A percentile compares a stretch with the other conserved stretches of the same genome.
These are phyloP conservation scores for Caenorhabditis remanei DNA, from an alignment of 1,140 invertebrate genomes.

Conservation along the genomic window DNA sequence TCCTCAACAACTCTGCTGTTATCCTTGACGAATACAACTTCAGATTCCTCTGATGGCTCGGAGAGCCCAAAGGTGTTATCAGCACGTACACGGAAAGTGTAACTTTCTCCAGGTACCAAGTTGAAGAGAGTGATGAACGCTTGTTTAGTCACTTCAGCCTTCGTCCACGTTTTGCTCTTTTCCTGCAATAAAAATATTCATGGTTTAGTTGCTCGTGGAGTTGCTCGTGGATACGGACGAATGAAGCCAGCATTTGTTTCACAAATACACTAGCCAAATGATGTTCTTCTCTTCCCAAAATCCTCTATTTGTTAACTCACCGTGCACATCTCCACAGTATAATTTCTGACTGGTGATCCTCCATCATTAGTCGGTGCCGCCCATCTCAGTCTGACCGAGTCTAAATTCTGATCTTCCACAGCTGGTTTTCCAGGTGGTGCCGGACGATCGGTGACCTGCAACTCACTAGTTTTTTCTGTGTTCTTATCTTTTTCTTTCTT, in stretches of 20 bases:
- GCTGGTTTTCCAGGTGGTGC: constrained; percentile 64
- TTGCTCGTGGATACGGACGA: background rate
- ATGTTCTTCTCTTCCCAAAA: too few species aligned
- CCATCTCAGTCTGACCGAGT: constrained; percentile 64
- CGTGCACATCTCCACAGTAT: constrained; percentile 65
- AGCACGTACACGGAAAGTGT: constrained; percentile 92
- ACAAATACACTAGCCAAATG: too few species aligned
- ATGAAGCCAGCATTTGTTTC: background rate
- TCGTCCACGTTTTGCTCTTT: constrained; percentile 58
- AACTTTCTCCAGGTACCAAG: constrained; percentile 91
- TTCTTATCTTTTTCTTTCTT: background rate
- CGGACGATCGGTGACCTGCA: constrained; percentile 66
- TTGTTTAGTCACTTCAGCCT: constrained; percentile 66
- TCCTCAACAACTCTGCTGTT: constrained; percentile 58
- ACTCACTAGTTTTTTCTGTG: background rate
- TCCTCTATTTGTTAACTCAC: constrained; percentile 13
- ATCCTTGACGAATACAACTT: constrained; percentile 60
- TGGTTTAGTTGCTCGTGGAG: background rate
- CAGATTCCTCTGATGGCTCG: constrained; percentile 84
- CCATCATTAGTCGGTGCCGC: constrained; percentile 62
- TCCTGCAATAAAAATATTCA: constrained; percentile 43
- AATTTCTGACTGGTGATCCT: constrained; percentile 63
- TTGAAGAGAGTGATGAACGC: constrained; percentile 67
- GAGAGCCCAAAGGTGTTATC: constrained; percentile 89
- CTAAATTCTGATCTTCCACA: constrained; percentile 66